Base-by-base conservation (phyloP, 2,797 vertebrate species). In the Cuculus canorus region DNA sequence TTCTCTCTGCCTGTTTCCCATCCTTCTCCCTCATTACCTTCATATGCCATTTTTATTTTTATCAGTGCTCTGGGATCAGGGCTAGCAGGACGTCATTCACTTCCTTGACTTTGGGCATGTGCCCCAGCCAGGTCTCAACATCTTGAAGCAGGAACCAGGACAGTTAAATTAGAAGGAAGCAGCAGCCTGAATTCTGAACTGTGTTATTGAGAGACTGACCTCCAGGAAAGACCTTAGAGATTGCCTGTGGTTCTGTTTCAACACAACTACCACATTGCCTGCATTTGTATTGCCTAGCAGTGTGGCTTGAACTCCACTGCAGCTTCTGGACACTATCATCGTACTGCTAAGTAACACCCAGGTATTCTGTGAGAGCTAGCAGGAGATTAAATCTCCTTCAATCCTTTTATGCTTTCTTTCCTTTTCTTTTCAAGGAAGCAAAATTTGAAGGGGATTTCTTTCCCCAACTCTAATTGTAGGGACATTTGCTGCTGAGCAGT, bases 151-250 rank as follows among this genome's bases (percentile, higher is more conserved):
- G 17, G 47, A 93, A 69, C 7, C 15, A 76, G 37, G 21, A 88
- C 17, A 54, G 13, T 12, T 75, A 11, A 30, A 45, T 28, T 3
- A 81, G 59, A 65, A 77, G 25, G 2, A 5, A 75, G 16, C 7
- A 68, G 45, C 43, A 75, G 41, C 4, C 57, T 61, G 8, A 13
- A 56, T 82, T 78, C 81, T 71, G 13, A 53, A 17, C 30, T 18
- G 1, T 17, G 24, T 64, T 22, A 32, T 10, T 1, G 0, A 48
- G 48, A 48, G 5, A 63, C 17, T 1, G 3, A 52, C 4, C 7
- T 16, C 8, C 7, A 4, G 5, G 17, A 13, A 68, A 76, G 23
- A 22, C 13, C 16, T 17, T 35, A 21, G 7, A 57, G 22, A 41
- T 16, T 43, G 18, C 12, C 17, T 18, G 28, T 23, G 52, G 7